These are phyloP conservation scores for Meghimatium bilineatum DNA, from an alignment of 2,888 invertebrate genomes.

Conservation along the genomic window DNA sequence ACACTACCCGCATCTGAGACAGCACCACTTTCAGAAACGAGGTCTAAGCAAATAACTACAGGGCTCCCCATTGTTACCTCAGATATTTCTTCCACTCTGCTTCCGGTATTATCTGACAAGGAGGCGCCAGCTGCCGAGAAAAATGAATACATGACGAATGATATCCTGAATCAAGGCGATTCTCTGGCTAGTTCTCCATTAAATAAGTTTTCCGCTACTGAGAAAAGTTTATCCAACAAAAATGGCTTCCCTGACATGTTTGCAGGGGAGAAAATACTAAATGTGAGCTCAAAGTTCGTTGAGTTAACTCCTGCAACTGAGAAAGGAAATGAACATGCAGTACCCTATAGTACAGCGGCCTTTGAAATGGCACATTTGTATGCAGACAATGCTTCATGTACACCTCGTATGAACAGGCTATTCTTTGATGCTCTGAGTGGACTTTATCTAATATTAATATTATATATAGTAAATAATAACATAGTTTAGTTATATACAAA, in stretches of 20 bases:
- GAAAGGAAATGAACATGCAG: not conserved
- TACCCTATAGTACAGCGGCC: constrained; percentile 3
- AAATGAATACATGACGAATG: not conserved
- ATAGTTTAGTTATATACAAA: too few species aligned
- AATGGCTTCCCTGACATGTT: not conserved
- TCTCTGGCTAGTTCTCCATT: not conserved
- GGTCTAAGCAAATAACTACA: not conserved
- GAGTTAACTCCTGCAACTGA: not conserved
- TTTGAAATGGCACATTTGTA: not conserved
- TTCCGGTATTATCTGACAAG: not conserved
- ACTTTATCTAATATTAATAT: not conserved
- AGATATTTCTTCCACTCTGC: not conserved
- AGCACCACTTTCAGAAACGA: not conserved
- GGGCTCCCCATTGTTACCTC: not conserved
- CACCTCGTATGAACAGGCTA: too few species aligned
- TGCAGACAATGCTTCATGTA: not conserved
- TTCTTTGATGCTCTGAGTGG: not conserved
- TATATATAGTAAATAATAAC: too few species aligned
- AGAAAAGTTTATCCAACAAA: too few species aligned
- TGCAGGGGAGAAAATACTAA: not conserved
- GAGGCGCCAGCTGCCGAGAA: not conserved
- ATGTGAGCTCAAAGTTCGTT: not conserved
- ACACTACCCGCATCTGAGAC: not conserved
- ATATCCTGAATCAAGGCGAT: not conserved
- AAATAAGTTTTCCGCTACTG: not conserved